phyloP scores from a whole-genome alignment of 2,113 vertebrate species.

The Murina feae region DNA sequence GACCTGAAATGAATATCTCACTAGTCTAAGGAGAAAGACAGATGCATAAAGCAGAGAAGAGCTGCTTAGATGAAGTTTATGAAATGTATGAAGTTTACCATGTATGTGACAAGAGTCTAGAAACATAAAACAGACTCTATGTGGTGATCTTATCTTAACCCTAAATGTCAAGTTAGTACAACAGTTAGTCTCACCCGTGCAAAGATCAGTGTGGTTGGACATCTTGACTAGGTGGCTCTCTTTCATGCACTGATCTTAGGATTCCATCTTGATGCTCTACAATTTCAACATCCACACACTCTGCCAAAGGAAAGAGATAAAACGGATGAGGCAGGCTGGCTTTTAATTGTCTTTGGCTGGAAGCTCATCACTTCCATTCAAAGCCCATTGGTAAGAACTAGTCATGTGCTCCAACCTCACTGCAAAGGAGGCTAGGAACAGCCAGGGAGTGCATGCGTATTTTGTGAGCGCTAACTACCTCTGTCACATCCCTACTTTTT shows the following conservation, averaged over 20 bases:
- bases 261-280: neutral
- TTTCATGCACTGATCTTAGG: neutral
- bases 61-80: neutral
- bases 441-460: too few species aligned
- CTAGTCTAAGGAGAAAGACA: neutral
- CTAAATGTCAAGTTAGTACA: neutral
- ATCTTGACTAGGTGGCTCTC: neutral
- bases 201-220: neutral
- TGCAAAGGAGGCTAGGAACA: neutral
- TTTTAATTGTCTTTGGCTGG: neutral
- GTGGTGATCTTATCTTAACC: neutral
- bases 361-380: neutral
- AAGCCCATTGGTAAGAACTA: neutral
- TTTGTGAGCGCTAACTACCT: neutral
- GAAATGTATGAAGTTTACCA: neutral
- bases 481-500: neutral
- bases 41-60: neutral
- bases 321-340: neutral
- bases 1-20: neutral
- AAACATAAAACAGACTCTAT: neutral
- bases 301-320: neutral
- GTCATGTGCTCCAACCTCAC: neutral
- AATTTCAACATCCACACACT: neutral
- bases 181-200: neutral
- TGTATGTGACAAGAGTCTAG: neutral